Evolutionary conservation across 2,797 vertebrate species (phyloP).

Genomic region (Rhinatrema bivittatum): DNA sequence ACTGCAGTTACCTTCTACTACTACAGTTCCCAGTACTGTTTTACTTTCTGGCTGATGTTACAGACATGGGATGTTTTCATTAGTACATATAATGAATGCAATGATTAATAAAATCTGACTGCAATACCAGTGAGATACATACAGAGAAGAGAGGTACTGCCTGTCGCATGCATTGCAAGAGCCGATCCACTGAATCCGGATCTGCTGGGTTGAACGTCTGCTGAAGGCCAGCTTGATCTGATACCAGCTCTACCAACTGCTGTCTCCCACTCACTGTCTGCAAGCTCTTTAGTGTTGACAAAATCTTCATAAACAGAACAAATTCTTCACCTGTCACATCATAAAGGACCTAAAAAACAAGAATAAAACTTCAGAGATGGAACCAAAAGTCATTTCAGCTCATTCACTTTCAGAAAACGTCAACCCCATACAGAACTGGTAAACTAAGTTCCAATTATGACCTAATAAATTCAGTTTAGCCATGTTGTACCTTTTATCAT

Average conservation of each 20-base stretch:
- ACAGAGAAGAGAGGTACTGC: constrained; percentile 94
- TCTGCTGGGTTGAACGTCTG: constrained; percentile 88
- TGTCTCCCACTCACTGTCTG: constrained; percentile 94
- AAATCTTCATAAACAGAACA: constrained; percentile 90
- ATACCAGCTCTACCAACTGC: constrained; percentile 90
- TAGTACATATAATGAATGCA: no score
- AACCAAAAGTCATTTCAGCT: not conserved
- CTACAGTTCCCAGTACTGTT: no score
- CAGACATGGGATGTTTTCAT: no score
- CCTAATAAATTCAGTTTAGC: no score
- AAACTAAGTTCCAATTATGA: no score
- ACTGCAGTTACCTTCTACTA: no score
- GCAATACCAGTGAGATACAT: no score
- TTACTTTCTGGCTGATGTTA: no score
- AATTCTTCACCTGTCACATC: constrained; percentile 97
- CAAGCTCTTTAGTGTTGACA: constrained; percentile 78
- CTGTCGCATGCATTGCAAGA: constrained; percentile 93
- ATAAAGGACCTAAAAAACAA: constrained; percentile 76
- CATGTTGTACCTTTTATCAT: no score
- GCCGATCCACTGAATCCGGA: constrained; percentile 85
- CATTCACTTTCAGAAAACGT: no score
- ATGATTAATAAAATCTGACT: no score
- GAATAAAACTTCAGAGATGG: not conserved
- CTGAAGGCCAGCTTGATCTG: constrained; percentile 90
- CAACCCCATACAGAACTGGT: no score